Conservation (phyloP, 2,888 invertebrate species). For the Malacosoma neustria region DNA sequence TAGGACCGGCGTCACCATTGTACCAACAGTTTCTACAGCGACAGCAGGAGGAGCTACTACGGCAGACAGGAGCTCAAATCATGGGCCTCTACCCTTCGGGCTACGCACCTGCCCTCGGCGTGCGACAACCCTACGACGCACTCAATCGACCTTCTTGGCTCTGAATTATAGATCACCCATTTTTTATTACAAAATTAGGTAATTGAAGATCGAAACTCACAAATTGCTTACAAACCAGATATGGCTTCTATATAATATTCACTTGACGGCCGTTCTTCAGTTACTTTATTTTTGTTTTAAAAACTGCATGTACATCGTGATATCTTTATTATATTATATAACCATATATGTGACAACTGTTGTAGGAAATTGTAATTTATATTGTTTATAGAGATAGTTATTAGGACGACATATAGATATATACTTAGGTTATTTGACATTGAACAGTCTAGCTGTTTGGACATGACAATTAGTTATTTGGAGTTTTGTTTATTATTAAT, state of each 20-base stretch:
- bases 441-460: not conserved
- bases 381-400: conserved; percentile 42
- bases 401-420: conserved; percentile 40
- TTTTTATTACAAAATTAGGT: no score
- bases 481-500: not conserved
- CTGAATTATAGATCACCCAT: conserved; percentile 39
- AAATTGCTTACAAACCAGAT: no score
- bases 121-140: conserved; percentile 82
- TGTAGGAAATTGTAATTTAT: conserved; percentile 55
- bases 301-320: conserved; percentile 12
- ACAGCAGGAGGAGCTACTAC: conserved; percentile 75
- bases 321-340: conserved; percentile 19
- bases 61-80: conserved; percentile 76
- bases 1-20: conserved; percentile 77
- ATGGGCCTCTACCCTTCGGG: conserved; percentile 80
- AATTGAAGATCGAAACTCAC: no score
- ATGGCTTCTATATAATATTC: no score
- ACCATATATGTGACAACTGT: conserved; percentile 47
- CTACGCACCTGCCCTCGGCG: conserved; percentile 77
- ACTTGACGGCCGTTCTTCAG: no score
- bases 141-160: conserved; percentile 82
- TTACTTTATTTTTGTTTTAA: no score
- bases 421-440: no score
- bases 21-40: conserved; percentile 83
- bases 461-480: conserved; percentile 36